Evolutionary conservation across 2,113 vertebrate species (phyloP), one percentile per base, ranked within the genome.

Genomic region (Morphnarchus princeps): DNA sequence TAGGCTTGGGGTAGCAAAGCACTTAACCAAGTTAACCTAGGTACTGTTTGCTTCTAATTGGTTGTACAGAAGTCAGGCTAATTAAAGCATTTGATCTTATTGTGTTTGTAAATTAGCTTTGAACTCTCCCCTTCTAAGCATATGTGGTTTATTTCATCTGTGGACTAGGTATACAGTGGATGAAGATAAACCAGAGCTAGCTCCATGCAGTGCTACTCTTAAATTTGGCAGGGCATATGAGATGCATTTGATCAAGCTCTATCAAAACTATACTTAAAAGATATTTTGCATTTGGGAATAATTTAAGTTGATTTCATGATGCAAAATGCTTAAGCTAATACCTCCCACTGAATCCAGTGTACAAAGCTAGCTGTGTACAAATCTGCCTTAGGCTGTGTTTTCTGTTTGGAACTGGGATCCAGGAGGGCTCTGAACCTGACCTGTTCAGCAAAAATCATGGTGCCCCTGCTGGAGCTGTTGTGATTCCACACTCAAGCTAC

Each of bases 391-490:
- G 47, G 40, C 40, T 92, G 28, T 0, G 0, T 88, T 89, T 92
- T 65, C 25, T 54, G 6, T 90, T 70, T 88, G 89, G 28, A 86
- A 12, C 16, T 77, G 40, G 26, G 7, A 5, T 31, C 31, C 22
- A 38, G 28, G 36, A 71, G 38, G 21, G 12, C 40, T 77, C 62
- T 49, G 61, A 65, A 63, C 24, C 26, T 19, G 29, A 67, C 50
- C 4, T 36, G 10, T 61, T 71, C 15, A 49, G 63, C 42, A 70
- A 61, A 85, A 82, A 52, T 59, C 17, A 55, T 29, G 52, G 31
- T 26, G 17, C 25, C 4, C 0, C 0, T 87, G n/a, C 26, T 61
- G 16, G 5, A 34, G 28, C 34, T 8, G 2, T 10, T 42, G 71
- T 47, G 34, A 42, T 92, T 80, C 52, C 38, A 69, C 22, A 11